Evolutionary conservation across 1,140 invertebrate species (phyloP), one percentile per base, ranked within the genome.

Genomic region (Holotrichia oblita): DNA sequence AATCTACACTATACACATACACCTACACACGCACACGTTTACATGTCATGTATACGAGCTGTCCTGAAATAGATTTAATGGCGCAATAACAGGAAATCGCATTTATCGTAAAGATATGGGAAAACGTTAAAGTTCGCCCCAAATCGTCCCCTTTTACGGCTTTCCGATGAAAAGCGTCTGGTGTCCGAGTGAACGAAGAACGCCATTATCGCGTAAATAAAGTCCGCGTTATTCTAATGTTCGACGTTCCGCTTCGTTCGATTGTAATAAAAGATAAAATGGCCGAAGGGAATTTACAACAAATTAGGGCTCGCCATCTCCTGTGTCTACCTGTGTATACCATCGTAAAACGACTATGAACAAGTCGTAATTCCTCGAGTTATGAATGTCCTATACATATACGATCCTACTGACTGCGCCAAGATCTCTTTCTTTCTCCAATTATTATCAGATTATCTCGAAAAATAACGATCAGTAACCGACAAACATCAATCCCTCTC

Each of bases 51-150:
- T 55, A 14, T 55, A 55, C 48, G 48, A 17, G 17, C 48, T 55
- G 48, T 55, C 48, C 27, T n/a, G 48, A 55, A 55, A 55, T 55
- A 55, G 48, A 55, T 55, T 55, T 55, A 17, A 55, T 55, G 48
- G n/a, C 48, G 48, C 48, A 17, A 55, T 55, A 55, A 55, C 48
- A 55, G 48, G 48, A 55, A 17, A 55, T 55, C 14, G 48, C 48
- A 55, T 55, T 55, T 55, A 55, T 55, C 48, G 48, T 55, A 55
- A 55, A 55, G 48, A 55, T 55, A 55, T 55, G 48, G 48, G 48
- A 17, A 55, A 55, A 14, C 48, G 17, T 55, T 55, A 55, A 55
- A 55, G 48, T 55, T 17, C 14, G 4, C 27, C 17, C 17, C 48
- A 14, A 55, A 55, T 17, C 48, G 48, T 17, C 48, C 48, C 14